phyloP scores from a whole-genome alignment of 2,797 vertebrate genomes.

The Oophaga sylvatica region DNA sequence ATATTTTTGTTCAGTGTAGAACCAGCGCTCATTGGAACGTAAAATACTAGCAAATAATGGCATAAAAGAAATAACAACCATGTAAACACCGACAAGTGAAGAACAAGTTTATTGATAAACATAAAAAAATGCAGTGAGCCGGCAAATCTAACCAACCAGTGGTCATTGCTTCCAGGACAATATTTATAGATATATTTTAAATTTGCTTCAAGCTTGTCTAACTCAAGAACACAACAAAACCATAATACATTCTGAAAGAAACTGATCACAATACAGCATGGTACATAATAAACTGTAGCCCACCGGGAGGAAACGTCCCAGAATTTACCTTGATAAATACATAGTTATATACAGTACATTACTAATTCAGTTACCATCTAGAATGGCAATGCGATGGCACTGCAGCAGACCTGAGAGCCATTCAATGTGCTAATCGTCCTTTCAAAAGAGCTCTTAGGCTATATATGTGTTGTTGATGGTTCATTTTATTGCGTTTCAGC shows the following conservation, averaged over 20 bases:
- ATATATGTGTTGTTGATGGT: not conserved
- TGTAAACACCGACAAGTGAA: slow-evolving; percentile 31
- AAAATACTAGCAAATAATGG: not conserved
- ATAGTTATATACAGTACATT: slow-evolving; percentile 48
- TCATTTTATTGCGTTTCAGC: not conserved
- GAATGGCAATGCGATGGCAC: slow-evolving; percentile 30
- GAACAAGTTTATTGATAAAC: slow-evolving; percentile 62
- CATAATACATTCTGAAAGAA: slow-evolving; percentile 50
- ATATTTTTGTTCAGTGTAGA: not conserved
- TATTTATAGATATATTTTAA: slow-evolving; percentile 61
- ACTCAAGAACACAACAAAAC: slow-evolving; percentile 45
- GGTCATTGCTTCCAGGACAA: slow-evolving; percentile 61
- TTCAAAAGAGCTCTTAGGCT: not conserved
- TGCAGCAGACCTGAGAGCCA: slow-evolving; percentile 15
- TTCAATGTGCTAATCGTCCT: not conserved
- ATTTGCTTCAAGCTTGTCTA: slow-evolving; percentile 46
- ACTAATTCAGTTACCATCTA: slow-evolving; percentile 8
- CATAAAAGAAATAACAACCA: slow-evolving; percentile 1
- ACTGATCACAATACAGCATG: slow-evolving; percentile 47
- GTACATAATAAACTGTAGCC: slow-evolving; percentile 49
- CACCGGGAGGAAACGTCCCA: slow-evolving; percentile 20
- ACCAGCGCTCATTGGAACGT: not conserved
- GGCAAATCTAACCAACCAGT: slow-evolving; percentile 60
- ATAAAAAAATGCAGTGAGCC: slow-evolving; percentile 61
- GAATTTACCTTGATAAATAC: slow-evolving; percentile 41